Conservation (phyloP, 92 coral and sea anemone genomes). For the Paramuricea clavata region DNA sequence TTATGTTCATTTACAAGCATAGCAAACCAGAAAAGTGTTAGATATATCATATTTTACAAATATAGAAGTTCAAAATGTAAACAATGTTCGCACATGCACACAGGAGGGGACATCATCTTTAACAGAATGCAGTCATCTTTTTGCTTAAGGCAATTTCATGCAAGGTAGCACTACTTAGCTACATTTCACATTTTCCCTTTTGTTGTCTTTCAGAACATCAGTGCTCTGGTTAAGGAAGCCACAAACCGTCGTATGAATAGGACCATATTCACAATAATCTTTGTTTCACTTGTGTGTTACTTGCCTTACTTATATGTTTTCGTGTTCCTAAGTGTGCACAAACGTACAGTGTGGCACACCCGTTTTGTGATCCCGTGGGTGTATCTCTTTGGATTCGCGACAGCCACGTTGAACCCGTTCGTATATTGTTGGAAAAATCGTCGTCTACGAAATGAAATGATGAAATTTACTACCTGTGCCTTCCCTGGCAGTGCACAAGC, state of each 20-base stretch:
- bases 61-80: too few relatives aligned
- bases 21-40: too few relatives aligned
- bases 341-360: constrained; percentile 38
- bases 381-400: neutral
- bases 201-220: constrained; percentile 7
- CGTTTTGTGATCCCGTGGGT: constrained; percentile 40
- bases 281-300: constrained; percentile 30
- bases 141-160: too few relatives aligned
- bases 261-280: constrained; percentile 21
- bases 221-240: constrained; percentile 31
- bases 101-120: too few relatives aligned
- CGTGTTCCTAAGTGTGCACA: constrained; percentile 26
- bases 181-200: too few relatives aligned
- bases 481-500: neutral
- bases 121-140: too few relatives aligned
- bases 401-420: constrained; percentile 45
- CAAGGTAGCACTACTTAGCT: too few relatives aligned
- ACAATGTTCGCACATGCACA: too few relatives aligned
- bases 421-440: constrained; percentile 52
- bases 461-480: constrained; percentile 23
- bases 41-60: too few relatives aligned
- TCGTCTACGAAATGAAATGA: constrained; percentile 25
- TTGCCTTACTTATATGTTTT: constrained; percentile 26
- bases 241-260: constrained; percentile 51
- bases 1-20: too few relatives aligned